Evolutionary conservation across 2,113 vertebrate genomes (phyloP).

Genomic region (Ailurus styani): DNA sequence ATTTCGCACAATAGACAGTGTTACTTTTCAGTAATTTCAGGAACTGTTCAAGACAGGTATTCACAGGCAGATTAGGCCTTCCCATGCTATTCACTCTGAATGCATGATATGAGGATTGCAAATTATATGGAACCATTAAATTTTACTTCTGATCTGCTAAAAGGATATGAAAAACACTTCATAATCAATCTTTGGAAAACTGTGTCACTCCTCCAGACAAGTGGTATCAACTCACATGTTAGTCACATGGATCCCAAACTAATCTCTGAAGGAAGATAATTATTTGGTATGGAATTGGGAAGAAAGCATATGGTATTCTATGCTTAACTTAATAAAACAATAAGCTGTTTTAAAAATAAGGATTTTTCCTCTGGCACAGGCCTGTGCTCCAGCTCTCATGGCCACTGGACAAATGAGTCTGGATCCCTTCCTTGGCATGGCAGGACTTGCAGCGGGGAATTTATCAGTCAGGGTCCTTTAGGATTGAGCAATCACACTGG

Average conservation of each 20-base stretch:
- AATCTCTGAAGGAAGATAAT: background rate
- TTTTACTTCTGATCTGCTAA: slow-evolving; percentile 33
- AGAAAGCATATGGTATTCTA: background rate
- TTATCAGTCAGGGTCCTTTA: background rate
- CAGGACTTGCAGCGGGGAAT: fast-evolving
- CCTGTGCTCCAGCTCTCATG: background rate
- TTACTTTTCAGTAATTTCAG: slow-evolving; percentile 44
- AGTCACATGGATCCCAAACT: background rate
- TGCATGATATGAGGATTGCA: background rate
- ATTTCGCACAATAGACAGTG: slow-evolving; percentile 14
- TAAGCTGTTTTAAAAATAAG: background rate
- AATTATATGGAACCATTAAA: background rate
- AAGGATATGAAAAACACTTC: background rate
- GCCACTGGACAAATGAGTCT: background rate
- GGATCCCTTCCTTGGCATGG: background rate
- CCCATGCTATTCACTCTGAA: background rate
- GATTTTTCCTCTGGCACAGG: background rate
- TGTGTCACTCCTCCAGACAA: background rate
- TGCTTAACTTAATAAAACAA: background rate
- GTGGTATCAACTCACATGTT: background rate
- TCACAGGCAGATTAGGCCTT: background rate
- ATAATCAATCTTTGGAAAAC: background rate
- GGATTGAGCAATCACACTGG: background rate
- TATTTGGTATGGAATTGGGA: background rate
- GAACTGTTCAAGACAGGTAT: background rate